Base-by-base conservation (phyloP, 23 tunicate genomes). In the Trididemnum clinides region DNA sequence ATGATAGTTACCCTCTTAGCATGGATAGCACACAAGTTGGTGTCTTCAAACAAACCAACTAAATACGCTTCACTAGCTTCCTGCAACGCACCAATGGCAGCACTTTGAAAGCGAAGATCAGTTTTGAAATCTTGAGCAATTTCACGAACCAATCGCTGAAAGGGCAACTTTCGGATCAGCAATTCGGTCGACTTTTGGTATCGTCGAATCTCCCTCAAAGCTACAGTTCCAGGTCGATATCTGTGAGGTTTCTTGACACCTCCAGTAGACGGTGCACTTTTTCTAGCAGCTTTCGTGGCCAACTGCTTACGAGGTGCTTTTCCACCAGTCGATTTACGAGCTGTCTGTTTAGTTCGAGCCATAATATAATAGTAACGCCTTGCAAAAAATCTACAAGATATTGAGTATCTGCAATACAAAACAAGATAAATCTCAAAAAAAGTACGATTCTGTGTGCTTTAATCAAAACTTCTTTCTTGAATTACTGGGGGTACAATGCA, bases 281-380 rank as follows among this genome's bases (percentile, higher is more conserved):
- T 95, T 59, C 99, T 82, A 1, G 99, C 95, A 28, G 95, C 98
- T 86, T 94, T 92, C 25, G 97, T 92, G 21, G 98, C 98, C 34
- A 93, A 84, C 51, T 93, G 92, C 72, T 93, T 93, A 19, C 98
- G 72, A 25, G 98, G 98, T 33, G 98, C 98, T 89, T 94, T 94
- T 28, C 98, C 98, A 37, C 98, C 98, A 72, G 98, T 94, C 0
- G 94, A 89, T 38, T 94, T 94, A 0, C 98, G 90, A 28, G 98
- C 98, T 23, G 98, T 94, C 83, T 95, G 99, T 87, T 95, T 95
- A 64, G 99, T 95, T 44, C 99, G 95, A 50, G 99, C 99, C 99
- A 95, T 95, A 44, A 44, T 7, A 44, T 44, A 7, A 44, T 44
- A 15, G 54, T 44, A 7, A 10, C 10, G 15, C 12, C 15, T 44